These are phyloP conservation scores for Rallus limicola DNA, from an alignment of 2,113 vertebrate species.

Conservation along the genomic window DNA sequence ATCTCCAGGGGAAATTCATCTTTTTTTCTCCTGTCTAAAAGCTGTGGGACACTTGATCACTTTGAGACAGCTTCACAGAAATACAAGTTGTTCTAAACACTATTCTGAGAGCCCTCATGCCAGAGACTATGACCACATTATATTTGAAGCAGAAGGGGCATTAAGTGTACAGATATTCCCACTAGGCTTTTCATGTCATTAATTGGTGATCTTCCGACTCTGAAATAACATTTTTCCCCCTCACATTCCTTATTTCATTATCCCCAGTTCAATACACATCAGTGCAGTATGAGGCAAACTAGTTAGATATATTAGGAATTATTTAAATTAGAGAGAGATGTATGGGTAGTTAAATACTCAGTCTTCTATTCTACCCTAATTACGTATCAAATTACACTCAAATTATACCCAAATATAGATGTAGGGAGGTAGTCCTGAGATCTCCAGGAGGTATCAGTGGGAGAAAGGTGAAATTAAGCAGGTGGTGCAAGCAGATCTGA, in stretches of 20 bases:
- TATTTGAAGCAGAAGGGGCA: conserved; percentile 19
- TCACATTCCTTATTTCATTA: conserved; percentile 81
- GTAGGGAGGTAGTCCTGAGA: conserved; percentile 59
- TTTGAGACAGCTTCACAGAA: not conserved
- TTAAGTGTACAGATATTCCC: conserved; percentile 66
- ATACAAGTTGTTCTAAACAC: not conserved
- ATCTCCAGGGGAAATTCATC: not conserved
- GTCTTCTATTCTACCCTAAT: conserved; percentile 78
- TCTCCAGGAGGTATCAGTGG: conserved; percentile 14
- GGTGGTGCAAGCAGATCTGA: not conserved
- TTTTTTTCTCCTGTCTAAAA: not conserved
- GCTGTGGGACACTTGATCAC: not conserved
- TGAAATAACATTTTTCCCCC: conserved; percentile 73
- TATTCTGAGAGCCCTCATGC: not conserved
- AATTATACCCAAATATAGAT: conserved; percentile 77
- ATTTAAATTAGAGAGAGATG: conserved; percentile 81
- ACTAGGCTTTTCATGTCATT: conserved; percentile 72
- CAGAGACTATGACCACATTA: not conserved
- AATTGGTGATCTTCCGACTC: conserved; percentile 76
- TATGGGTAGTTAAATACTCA: conserved; percentile 77
- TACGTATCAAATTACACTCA: conserved; percentile 77
- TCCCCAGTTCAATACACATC: conserved; percentile 80
- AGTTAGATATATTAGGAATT: conserved; percentile 79
- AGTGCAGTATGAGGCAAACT: conserved; percentile 61
- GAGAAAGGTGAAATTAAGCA: conserved; percentile 18